Conservation (phyloP, 2,113 vertebrate species). For the Scalopus aquaticus region DNA sequence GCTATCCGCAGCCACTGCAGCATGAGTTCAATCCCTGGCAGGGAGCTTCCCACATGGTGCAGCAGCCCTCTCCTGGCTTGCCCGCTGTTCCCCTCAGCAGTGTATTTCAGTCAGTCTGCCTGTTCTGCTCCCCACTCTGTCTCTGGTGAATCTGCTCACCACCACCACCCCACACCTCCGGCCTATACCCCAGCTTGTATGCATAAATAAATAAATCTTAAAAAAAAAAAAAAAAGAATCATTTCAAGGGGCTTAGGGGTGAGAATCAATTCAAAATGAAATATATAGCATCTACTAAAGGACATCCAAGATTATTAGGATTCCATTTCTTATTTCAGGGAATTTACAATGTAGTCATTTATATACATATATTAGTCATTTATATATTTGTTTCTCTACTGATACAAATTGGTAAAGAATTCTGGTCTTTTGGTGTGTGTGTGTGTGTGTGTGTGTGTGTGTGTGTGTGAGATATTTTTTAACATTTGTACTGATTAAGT, state of each 20-base stretch:
- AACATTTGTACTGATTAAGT: constrained; percentile 31
- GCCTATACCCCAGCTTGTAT: too few species aligned
- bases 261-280: constrained; percentile 24
- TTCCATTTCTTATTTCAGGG: background rate
- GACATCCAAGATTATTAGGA: constrained; percentile 15
- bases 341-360: constrained; percentile 42
- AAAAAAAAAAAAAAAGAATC: too few species aligned
- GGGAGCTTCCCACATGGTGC: too few species aligned
- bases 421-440: background rate
- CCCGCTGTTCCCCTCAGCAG: too few species aligned
- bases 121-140: too few species aligned
- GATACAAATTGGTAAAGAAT: constrained; percentile 20
- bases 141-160: too few species aligned
- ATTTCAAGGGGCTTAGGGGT: too few species aligned
- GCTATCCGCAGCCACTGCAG: background rate
- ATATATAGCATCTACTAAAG: constrained; percentile 27
- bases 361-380: background rate
- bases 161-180: too few species aligned
- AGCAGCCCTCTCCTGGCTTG: too few species aligned
- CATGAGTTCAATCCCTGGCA: too few species aligned
- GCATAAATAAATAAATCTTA: too few species aligned
- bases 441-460: background rate
- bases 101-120: too few species aligned
- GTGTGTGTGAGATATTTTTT: background rate
- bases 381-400: background rate